phyloP scores from a whole-genome alignment of 2,888 invertebrate genomes.

The Ellobium chinense region DNA sequence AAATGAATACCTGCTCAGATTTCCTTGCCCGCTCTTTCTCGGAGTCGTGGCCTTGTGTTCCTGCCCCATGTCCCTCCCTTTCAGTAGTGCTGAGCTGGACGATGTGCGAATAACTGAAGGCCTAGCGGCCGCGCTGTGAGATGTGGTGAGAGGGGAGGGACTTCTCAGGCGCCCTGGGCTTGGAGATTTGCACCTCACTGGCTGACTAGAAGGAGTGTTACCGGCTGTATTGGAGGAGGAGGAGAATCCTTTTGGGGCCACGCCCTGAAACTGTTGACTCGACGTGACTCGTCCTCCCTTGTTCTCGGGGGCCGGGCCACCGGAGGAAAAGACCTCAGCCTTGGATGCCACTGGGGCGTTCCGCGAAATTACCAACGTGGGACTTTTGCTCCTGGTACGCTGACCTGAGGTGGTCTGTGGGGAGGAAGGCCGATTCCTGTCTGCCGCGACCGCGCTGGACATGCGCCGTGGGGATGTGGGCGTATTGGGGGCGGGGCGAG shows the following conservation, averaged over 20 bases:
- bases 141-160: slow-evolving; percentile 10
- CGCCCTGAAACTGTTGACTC: background rate
- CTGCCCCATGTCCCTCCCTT: background rate
- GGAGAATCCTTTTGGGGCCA: background rate
- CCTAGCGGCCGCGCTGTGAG: background rate
- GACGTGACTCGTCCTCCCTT: background rate
- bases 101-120: background rate
- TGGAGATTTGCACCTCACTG: slow-evolving; percentile 37
- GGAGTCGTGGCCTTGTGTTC: background rate
- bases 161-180: slow-evolving; percentile 24
- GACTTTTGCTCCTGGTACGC: slow-evolving; percentile 14
- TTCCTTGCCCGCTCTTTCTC: background rate
- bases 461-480: slow-evolving; percentile 45
- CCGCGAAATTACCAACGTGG: slow-evolving; percentile 33
- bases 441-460: slow-evolving; percentile 13
- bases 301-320: background rate
- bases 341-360: slow-evolving; percentile 7
- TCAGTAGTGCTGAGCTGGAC: background rate
- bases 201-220: slow-evolving; percentile 1
- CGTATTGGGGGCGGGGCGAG: slow-evolving; percentile 18
- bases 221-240: background rate
- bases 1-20: slow-evolving; percentile 28
- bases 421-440: slow-evolving; percentile 1
- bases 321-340: background rate
- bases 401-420: slow-evolving; percentile 17